These are phyloP conservation scores for Bostrychus sinensis DNA, from an alignment of 2,113 vertebrate species.

Conservation along the genomic window DNA sequence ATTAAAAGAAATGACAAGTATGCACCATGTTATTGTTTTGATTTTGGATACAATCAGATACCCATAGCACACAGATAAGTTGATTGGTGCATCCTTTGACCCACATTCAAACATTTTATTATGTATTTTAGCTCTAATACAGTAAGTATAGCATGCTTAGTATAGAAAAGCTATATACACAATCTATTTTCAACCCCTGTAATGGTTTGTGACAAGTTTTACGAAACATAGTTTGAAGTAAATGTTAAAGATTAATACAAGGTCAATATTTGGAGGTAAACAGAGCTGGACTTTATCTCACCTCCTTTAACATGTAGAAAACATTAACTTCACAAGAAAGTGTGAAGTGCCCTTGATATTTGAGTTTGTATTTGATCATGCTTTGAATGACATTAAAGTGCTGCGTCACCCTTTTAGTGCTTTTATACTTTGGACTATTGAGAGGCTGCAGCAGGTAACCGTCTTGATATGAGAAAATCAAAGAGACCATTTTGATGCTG, in stretches of 20 bases:
- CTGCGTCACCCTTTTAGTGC: constrained; percentile 23
- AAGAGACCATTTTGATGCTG: no score
- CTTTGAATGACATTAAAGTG: constrained; percentile 29
- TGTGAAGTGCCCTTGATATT: constrained; percentile 1
- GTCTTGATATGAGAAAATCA: constrained; percentile 33
- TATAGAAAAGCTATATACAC: no score
- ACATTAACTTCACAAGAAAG: constrained; percentile 47
- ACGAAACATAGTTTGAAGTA: not conserved
- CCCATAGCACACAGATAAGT: no score
- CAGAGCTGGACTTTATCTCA: constrained; percentile 50
- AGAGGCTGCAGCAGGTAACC: constrained; percentile 17
- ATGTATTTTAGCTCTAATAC: no score
- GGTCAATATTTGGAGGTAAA: not conserved
- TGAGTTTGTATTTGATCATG: constrained; percentile 25
- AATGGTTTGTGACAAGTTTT: not conserved
- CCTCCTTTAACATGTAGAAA: constrained; percentile 41
- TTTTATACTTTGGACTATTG: constrained; percentile 41
- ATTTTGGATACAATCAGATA: no score
- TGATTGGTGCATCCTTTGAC: no score
- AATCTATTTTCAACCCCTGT: no score
- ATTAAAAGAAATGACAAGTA: no score
- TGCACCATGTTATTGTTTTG: no score
- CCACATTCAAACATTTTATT: no score
- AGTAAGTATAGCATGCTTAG: no score
- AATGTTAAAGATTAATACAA: constrained; percentile 54